These are phyloP conservation scores for Hydra vulgaris DNA, from an alignment of 30 jellyfish, hydroid and myxozoan species.

Conservation along the genomic window DNA sequence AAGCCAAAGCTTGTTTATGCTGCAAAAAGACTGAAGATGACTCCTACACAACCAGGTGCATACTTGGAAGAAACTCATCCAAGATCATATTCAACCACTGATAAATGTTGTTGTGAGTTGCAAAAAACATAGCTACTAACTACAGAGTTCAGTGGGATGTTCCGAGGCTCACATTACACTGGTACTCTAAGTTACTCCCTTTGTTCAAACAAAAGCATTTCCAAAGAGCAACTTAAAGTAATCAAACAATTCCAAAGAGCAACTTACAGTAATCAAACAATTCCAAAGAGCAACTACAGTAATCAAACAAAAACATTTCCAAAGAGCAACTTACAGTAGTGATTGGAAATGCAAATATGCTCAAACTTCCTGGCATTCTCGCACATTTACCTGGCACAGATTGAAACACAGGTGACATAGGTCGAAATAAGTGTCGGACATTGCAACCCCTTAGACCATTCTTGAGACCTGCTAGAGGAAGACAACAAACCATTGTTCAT, in stretches of 20 bases:
- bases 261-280: neutral
- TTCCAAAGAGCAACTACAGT: neutral
- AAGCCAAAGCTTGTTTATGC: neutral
- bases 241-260: neutral
- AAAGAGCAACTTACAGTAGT: neutral
- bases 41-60: neutral
- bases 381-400: neutral
- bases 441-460: neutral
- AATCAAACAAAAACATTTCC: neutral
- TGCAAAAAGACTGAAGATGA: neutral
- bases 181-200: neutral
- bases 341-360: neutral
- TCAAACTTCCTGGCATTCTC: neutral
- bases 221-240: neutral
- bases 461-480: neutral
- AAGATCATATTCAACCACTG: neutral
- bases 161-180: neutral
- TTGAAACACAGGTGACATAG: neutral
- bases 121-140: neutral
- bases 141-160: neutral
- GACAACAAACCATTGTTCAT: neutral
- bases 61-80: neutral
- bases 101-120: neutral
- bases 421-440: too few species aligned
- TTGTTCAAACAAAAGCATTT: neutral